These are phyloP conservation scores for Muraenolepis orangiensis DNA, from an alignment of 2,797 vertebrate species.

Conservation along the genomic window DNA sequence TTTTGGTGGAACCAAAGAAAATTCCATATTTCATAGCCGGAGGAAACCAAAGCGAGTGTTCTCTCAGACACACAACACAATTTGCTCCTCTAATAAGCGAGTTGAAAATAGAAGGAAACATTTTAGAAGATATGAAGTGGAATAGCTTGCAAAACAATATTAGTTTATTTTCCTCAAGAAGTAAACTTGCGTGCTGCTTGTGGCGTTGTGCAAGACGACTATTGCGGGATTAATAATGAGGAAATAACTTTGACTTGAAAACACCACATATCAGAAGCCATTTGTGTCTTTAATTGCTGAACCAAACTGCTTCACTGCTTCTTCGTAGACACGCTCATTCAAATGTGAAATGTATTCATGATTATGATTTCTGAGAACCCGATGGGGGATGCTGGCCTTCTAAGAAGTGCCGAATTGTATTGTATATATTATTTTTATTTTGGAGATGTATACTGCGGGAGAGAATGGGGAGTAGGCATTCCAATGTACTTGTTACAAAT, in stretches of 20 bases:
- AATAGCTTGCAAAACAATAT: neutral
- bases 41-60: conserved; percentile 62
- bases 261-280: neutral
- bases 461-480: too few relatives aligned
- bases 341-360: too few relatives aligned
- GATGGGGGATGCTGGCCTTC: too few relatives aligned
- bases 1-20: conserved; percentile 64
- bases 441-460: too few relatives aligned
- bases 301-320: too few relatives aligned
- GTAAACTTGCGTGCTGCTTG: neutral
- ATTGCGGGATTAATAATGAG: neutral
- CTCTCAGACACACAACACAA: conserved; percentile 57
- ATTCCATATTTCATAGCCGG: conserved; percentile 64
- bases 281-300: neutral
- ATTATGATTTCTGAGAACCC: too few relatives aligned
- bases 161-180: neutral
- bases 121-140: neutral
- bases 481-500: too few relatives aligned
- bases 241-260: neutral
- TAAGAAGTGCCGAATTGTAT: too few relatives aligned
- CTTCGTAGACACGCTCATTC: too few relatives aligned
- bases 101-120: conserved; percentile 36
- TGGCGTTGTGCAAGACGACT: neutral
- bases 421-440: too few relatives aligned
- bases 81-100: conserved; percentile 60